Evolutionary conservation across 2,113 vertebrate species (phyloP).

Genomic region (Saccopteryx leptura): DNA sequence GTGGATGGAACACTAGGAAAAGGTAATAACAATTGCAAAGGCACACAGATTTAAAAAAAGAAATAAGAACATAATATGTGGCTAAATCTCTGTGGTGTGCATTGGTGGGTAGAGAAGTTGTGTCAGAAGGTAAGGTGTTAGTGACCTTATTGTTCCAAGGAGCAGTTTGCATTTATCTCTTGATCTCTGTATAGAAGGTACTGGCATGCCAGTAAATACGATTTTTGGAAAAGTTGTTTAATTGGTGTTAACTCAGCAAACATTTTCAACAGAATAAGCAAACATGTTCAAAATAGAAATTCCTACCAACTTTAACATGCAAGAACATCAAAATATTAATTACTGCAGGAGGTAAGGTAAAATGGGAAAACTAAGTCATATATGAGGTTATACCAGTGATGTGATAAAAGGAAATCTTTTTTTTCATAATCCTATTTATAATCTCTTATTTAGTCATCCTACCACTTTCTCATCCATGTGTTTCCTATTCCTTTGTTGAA

Average conservation of each 20-base stretch:
- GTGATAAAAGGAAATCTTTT: neutral
- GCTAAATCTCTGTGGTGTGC: neutral
- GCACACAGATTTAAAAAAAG: neutral
- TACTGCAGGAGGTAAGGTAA: neutral
- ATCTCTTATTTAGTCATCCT: neutral
- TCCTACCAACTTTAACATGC: neutral
- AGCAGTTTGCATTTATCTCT: neutral
- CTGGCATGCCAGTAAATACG: neutral
- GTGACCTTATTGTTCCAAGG: neutral
- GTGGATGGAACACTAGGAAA: neutral
- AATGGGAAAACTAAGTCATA: neutral
- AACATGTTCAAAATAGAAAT: neutral
- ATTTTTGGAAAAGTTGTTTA: neutral
- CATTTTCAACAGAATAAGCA: conserved; percentile 23
- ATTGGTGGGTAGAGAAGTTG: neutral
- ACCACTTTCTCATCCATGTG: neutral
- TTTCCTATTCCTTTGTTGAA: conserved; percentile 26
- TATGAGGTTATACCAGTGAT: neutral
- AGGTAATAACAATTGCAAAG: neutral
- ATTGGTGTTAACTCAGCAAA: neutral
- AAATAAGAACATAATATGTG: neutral
- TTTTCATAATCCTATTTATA: neutral
- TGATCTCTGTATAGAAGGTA: neutral
- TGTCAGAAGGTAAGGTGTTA: neutral
- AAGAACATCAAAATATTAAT: neutral